Conservation (phyloP, 2,113 vertebrate species). For the Heterotilapia buettikoferi region DNA sequence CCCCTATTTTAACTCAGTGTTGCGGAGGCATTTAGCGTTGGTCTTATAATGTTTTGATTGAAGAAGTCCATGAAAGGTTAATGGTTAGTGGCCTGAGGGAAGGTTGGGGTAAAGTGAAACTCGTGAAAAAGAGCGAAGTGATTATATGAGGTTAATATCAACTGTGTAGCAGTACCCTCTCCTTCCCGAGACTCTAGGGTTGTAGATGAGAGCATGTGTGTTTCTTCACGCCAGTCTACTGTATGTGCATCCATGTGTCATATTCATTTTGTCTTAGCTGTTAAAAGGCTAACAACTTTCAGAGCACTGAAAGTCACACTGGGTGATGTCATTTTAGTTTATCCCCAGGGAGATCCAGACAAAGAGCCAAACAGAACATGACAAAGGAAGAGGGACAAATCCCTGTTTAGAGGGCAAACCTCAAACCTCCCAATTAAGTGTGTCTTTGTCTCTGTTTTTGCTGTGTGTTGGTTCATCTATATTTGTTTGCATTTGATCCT, state of each 20-base stretch:
- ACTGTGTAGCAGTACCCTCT: background rate
- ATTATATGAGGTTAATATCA: background rate
- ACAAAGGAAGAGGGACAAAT: background rate
- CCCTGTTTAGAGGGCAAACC: conserved; percentile 4
- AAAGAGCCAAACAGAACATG: background rate
- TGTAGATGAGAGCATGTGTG: background rate
- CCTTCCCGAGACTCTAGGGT: background rate
- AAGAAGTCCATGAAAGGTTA: background rate
- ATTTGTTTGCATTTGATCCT: conserved; percentile 23
- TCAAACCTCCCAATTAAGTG: background rate
- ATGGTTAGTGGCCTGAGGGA: background rate
- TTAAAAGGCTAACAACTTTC: conserved; percentile 30
- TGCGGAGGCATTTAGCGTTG: background rate
- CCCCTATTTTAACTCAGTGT: background rate
- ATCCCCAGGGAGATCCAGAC: background rate
- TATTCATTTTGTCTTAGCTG: background rate
- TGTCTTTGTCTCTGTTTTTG: background rate
- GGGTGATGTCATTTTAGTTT: background rate
- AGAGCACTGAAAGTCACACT: conserved; percentile 10
- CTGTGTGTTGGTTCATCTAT: background rate
- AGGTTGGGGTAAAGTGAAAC: background rate
- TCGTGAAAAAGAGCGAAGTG: background rate
- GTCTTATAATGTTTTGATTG: background rate
- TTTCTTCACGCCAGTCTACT: background rate
- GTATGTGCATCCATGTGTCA: background rate